These are phyloP conservation scores for Mythimna lalbum DNA, from an alignment of 2,888 invertebrate genomes.

Conservation along the genomic window DNA sequence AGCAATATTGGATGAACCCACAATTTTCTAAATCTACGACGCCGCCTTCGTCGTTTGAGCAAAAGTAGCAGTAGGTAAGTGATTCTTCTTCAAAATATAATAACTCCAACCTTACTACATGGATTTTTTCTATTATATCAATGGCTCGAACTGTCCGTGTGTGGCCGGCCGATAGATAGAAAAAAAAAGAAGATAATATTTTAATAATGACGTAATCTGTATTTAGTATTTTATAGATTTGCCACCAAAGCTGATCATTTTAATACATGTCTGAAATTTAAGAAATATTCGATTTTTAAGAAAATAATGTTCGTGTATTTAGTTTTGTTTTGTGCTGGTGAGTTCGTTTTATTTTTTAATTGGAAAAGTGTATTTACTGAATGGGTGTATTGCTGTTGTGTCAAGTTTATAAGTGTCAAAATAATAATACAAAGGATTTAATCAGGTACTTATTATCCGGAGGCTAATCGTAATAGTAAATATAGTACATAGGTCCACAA, in stretches of 20 bases:
- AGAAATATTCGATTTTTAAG: too few relatives aligned
- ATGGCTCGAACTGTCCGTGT: too few relatives aligned
- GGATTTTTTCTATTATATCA: too few relatives aligned
- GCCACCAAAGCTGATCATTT: constrained; percentile 38
- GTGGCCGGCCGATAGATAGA: too few relatives aligned
- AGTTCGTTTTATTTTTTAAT: constrained; percentile 23
- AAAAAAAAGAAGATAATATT: constrained; percentile 5
- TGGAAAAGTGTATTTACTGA: background rate
- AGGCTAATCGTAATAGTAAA: background rate
- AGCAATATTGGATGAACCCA: too few relatives aligned
- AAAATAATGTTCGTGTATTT: constrained; percentile 41
- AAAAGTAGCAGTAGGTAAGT: too few relatives aligned
- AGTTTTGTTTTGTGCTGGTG: constrained; percentile 33
- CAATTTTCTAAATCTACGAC: too few relatives aligned
- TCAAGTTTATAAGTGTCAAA: constrained; percentile 13
- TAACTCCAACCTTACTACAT: too few relatives aligned
- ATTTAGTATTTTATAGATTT: constrained; percentile 2
- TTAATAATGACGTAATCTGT: constrained; percentile 27
- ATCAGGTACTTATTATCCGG: background rate
- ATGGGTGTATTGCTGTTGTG: background rate
- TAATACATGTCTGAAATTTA: background rate
- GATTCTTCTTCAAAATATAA: too few relatives aligned
- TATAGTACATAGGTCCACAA: background rate
- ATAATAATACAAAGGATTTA: background rate
- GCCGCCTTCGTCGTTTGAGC: too few relatives aligned